Conservation (phyloP, 2,888 invertebrate genomes). For the Pyrgus malvae region DNA sequence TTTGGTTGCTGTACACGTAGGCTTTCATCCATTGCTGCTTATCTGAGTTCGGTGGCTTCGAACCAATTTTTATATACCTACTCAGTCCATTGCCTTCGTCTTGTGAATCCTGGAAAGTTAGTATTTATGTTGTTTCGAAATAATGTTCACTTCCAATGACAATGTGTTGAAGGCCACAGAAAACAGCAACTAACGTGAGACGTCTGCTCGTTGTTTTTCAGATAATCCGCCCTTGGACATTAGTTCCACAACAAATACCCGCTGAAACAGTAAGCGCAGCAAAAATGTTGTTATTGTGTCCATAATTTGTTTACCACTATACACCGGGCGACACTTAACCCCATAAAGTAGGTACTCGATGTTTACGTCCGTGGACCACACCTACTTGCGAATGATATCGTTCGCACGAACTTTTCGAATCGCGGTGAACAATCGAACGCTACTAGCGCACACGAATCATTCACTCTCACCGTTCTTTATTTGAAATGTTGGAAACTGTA, state of each 20-base stretch:
- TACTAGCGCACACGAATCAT: conserved; percentile 61
- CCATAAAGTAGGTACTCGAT: conserved; percentile 42
- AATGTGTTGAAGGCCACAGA: conserved; percentile 54
- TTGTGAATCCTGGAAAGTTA: conserved; percentile 7
- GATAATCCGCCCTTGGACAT: conserved; percentile 79
- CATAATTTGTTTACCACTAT: conserved; percentile 69
- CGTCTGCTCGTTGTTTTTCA: conserved; percentile 79
- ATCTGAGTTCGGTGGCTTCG: conserved; percentile 19
- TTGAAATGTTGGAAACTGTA: conserved; percentile 62
- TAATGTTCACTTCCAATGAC: neutral
- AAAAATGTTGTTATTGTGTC: conserved; percentile 74
- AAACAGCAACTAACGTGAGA: conserved; percentile 69
- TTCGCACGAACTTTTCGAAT: conserved; percentile 45
- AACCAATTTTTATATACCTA: neutral
- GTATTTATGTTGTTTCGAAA: neutral
- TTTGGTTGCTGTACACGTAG: conserved; percentile 53
- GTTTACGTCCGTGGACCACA: conserved; percentile 51
- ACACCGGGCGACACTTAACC: conserved; percentile 64
- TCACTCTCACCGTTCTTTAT: conserved; percentile 58
- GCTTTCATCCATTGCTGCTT: conserved; percentile 21
- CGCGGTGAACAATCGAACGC: conserved; percentile 18
- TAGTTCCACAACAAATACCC: conserved; percentile 76
- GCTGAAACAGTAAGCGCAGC: conserved; percentile 80
- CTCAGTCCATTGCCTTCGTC: neutral
- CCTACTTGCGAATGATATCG: conserved; percentile 47